phyloP scores from a whole-genome alignment of 2,888 invertebrate genomes.

The Brachyptera putata region DNA sequence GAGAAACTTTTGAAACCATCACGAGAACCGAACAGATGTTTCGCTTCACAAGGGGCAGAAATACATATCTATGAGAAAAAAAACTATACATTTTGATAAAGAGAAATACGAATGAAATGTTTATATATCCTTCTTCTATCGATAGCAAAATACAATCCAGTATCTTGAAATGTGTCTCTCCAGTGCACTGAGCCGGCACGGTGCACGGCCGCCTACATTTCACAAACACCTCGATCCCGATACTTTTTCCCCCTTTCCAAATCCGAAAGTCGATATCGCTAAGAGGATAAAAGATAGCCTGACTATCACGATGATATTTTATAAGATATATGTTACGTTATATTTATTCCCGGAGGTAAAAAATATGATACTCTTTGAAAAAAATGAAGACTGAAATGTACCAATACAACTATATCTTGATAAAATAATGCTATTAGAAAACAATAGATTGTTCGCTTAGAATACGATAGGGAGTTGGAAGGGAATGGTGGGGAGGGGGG shows the following conservation, averaged over 20 bases:
- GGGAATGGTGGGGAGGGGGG: too few species aligned
- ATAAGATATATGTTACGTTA: too few species aligned
- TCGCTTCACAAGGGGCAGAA: constrained; percentile 14
- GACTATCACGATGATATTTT: constrained; percentile 19
- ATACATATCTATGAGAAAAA: constrained; percentile 4
- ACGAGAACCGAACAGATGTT: constrained; percentile 19
- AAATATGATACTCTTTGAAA: not conserved
- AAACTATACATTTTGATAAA: constrained; percentile 12
- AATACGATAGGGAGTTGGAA: too few species aligned
- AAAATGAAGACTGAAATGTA: not conserved
- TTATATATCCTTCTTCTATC: not conserved
- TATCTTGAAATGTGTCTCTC: not conserved
- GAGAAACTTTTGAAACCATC: not conserved
- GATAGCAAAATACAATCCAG: not conserved
- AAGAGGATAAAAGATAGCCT: constrained; percentile 24
- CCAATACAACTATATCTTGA: not conserved
- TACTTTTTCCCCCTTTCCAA: constrained; percentile 1
- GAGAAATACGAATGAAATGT: constrained; percentile 12
- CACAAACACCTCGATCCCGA: not conserved
- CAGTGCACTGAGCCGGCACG: not conserved
- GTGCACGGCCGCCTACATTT: constrained; percentile 14
- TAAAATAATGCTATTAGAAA: too few species aligned
- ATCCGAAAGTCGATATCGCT: constrained; percentile 20
- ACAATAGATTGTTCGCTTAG: too few species aligned
- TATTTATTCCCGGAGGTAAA: constrained; percentile 19